Evolutionary conservation across 2,113 vertebrate species (phyloP).

Genomic region (Coracopsis vasa): DNA sequence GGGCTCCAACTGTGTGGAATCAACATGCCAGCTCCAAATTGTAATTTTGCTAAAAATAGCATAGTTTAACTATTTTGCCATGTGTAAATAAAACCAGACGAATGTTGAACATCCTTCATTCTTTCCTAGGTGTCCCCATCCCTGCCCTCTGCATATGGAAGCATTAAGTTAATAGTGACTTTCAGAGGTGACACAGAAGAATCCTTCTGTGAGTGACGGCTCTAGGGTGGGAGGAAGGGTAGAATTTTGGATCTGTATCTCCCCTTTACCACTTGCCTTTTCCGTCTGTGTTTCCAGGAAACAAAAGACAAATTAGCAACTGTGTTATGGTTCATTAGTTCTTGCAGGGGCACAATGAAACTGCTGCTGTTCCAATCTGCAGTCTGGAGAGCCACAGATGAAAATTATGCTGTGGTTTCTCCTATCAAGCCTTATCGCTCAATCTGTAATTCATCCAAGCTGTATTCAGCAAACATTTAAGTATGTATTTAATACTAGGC

Average conservation of each 20-base stretch:
- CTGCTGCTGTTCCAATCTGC: neutral
- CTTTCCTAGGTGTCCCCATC: neutral
- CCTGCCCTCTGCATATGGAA: neutral
- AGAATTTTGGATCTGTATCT: neutral
- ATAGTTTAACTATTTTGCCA: slow-evolving; percentile 39
- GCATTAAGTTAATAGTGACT: neutral
- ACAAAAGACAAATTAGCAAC: neutral
- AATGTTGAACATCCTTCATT: neutral
- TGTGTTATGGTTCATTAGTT: neutral
- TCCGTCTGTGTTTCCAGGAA: neutral
- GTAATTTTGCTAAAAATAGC: slow-evolving; percentile 58
- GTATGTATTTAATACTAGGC: neutral
- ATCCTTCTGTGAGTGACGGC: neutral
- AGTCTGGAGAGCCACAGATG: neutral
- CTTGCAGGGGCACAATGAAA: neutral
- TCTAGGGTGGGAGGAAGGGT: neutral
- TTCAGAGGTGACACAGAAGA: neutral
- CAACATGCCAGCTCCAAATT: slow-evolving; percentile 43
- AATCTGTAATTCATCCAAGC: neutral
- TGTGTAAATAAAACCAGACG: neutral
- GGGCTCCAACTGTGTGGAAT: slow-evolving; percentile 41
- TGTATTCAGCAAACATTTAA: neutral
- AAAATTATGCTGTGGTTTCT: neutral
- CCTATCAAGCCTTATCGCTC: neutral
- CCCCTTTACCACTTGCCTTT: neutral